Conservation (phyloP, 2,113 vertebrate species). For the Lonchura striata region DNA sequence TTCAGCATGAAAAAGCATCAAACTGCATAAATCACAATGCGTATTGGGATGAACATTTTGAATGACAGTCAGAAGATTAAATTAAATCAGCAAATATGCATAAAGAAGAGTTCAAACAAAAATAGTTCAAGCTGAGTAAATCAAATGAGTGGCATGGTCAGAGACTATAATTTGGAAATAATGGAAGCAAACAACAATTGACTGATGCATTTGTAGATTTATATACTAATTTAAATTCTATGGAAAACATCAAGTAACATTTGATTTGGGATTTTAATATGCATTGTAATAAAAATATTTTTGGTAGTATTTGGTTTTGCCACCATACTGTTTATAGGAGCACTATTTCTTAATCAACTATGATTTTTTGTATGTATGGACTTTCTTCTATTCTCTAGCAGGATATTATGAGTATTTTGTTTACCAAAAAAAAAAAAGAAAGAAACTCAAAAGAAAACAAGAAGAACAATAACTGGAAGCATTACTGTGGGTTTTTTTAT, state of each 20-base stretch:
- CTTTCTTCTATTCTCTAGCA: neutral
- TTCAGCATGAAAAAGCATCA: neutral
- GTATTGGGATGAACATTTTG: neutral
- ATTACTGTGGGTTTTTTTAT: neutral
- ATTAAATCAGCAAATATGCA: slow-evolving; percentile 30
- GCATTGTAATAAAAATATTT: neutral
- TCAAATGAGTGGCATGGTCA: slow-evolving; percentile 41
- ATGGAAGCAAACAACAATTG: slow-evolving; percentile 10
- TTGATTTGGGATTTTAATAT: slow-evolving; percentile 3
- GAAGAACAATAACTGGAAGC: neutral
- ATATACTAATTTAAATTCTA: neutral
- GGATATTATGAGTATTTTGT: neutral
- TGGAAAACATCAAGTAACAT: neutral
- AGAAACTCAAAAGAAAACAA: neutral
- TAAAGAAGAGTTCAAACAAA: neutral
- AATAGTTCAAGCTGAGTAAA: slow-evolving; percentile 43
- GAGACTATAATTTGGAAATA: slow-evolving; percentile 24
- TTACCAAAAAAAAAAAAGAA: neutral
- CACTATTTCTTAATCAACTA: neutral
- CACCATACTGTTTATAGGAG: neutral
- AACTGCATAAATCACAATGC: neutral
- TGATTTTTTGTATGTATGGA: neutral
- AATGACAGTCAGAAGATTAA: slow-evolving; percentile 38
- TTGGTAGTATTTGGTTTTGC: neutral
- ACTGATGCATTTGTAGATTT: slow-evolving; percentile 15